Evolutionary conservation across 2,797 vertebrate species (phyloP).

Genomic region (Heteromormyrus szaboi): DNA sequence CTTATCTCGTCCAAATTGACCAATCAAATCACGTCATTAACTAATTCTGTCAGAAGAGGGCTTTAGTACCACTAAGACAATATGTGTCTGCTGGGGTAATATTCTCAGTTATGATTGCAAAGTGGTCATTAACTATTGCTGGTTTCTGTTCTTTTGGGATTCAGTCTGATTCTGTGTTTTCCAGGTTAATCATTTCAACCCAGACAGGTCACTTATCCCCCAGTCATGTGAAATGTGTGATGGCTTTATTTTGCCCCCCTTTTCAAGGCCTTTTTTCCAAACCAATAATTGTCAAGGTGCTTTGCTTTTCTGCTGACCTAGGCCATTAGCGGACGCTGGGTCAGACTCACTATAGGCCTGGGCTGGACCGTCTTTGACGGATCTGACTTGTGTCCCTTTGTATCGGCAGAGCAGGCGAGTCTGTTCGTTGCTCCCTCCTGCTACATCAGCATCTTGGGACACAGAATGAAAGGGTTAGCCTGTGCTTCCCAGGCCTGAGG

Average conservation of each 20-base stretch:
- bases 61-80: background rate
- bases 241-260: background rate
- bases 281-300: constrained; percentile 9
- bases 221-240: background rate
- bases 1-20: background rate
- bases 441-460: background rate
- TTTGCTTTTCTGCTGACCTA: constrained; percentile 51
- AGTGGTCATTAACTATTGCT: constrained; percentile 50
- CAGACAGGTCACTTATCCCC: constrained; percentile 41
- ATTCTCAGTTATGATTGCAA: constrained; percentile 31
- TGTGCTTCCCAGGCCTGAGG: constrained; percentile 28
- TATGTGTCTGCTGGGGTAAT: background rate
- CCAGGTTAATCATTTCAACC: constrained; percentile 65
- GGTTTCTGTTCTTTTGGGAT: constrained; percentile 42
- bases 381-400: background rate
- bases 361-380: constrained; percentile 45
- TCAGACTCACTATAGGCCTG: constrained; percentile 54
- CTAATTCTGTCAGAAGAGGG: background rate
- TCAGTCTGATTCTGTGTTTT: constrained; percentile 51
- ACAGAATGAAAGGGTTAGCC: constrained; percentile 25
- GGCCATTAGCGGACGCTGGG: constrained; percentile 55
- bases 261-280: background rate
- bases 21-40: background rate
- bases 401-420: background rate
- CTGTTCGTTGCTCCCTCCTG: background rate